These are phyloP conservation scores for Hyles euphorbiae DNA, from an alignment of 1,140 invertebrate species.

Conservation along the genomic window DNA sequence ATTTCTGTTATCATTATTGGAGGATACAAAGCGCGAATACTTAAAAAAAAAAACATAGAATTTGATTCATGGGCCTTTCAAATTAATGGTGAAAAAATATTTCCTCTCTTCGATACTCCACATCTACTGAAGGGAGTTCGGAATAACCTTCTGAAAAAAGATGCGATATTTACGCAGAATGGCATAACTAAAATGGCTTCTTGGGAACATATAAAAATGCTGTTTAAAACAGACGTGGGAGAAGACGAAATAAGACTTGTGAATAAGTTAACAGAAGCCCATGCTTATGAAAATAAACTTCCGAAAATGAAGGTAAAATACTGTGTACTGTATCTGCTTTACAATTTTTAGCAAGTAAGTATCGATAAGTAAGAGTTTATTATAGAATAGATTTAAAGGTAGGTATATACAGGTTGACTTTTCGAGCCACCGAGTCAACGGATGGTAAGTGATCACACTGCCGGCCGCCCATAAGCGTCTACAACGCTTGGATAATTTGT, in stretches of 20 bases:
- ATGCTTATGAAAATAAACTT: constrained; percentile 23
- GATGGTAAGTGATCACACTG: too few species aligned
- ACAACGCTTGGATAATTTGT: too few species aligned
- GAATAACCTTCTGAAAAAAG: constrained; percentile 43
- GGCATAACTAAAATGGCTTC: constrained; percentile 20
- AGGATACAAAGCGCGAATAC: constrained; percentile 15
- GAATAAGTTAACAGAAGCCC: constrained; percentile 33
- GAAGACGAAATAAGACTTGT: constrained; percentile 19
- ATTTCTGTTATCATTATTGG: constrained; percentile 17
- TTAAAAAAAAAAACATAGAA: constrained; percentile 20
- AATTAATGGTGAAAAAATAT: constrained; percentile 29
- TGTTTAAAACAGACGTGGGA: constrained; percentile 12
- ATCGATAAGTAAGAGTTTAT: too few species aligned
- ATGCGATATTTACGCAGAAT: constrained; percentile 26
- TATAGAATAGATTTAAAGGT: too few species aligned
- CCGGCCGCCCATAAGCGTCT: too few species aligned
- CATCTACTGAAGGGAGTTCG: constrained; percentile 45
- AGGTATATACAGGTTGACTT: too few species aligned
- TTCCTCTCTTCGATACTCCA: constrained; percentile 41
- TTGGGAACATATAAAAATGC: constrained; percentile 19
- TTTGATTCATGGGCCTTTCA: constrained; percentile 22
- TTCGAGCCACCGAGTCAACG: too few species aligned
- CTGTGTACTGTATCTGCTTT: constrained; percentile 27
- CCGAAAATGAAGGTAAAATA: constrained; percentile 41
- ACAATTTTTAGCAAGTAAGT: constrained; percentile 28